Conservation (phyloP, 2,888 invertebrate genomes). For the Lasius platythorax region DNA sequence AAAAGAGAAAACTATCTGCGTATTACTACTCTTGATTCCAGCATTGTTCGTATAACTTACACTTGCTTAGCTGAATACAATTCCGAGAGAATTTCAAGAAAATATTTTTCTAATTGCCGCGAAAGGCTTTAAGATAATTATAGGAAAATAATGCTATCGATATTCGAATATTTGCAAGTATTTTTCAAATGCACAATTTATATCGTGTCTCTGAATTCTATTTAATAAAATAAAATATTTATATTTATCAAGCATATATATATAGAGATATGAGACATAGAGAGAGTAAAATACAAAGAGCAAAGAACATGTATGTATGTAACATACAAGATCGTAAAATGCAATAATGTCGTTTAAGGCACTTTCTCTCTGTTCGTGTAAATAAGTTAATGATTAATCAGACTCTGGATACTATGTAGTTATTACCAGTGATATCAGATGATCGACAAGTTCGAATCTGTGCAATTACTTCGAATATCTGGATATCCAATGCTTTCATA, state of each 20-base stretch:
- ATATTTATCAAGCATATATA: background rate
- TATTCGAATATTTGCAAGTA: slow-evolving; percentile 4
- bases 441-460: background rate
- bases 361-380: background rate
- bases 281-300: background rate
- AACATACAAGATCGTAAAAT: background rate
- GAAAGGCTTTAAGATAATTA: background rate
- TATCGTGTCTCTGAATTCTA: background rate
- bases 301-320: background rate
- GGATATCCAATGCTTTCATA: background rate
- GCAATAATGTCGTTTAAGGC: background rate
- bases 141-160: background rate
- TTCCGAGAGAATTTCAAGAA: background rate
- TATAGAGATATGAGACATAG: background rate
- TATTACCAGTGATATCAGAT: background rate
- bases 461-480: background rate
- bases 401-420: background rate
- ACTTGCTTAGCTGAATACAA: background rate
- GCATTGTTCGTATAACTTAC: background rate
- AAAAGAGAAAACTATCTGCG: background rate
- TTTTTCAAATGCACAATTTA: background rate
- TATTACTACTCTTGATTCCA: background rate
- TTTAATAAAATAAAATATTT: background rate
- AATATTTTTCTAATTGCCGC: background rate
- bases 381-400: background rate